Conservation (phyloP, 2,888 invertebrate species). For the Bombylius discolor region DNA sequence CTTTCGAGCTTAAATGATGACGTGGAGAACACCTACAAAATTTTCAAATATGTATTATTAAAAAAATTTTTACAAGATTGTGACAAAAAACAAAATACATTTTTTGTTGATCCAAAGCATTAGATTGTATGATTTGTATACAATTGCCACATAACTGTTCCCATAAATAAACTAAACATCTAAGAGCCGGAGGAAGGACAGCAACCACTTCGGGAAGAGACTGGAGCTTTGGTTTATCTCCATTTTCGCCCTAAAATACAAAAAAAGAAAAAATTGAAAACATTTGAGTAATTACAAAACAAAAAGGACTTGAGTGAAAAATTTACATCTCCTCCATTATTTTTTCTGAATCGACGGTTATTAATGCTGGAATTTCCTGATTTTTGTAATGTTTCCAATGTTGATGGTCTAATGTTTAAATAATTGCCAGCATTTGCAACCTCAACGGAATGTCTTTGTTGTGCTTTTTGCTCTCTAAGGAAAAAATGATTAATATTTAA, state of each 20-base stretch:
- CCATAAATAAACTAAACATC: slow-evolving; percentile 81
- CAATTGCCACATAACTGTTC: slow-evolving; percentile 64
- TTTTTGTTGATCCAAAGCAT: slow-evolving; percentile 29
- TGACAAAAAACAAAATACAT: slow-evolving; percentile 1
- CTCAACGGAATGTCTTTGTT: slow-evolving; percentile 80
- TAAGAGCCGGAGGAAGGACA: slow-evolving; percentile 74
- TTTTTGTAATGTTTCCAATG: slow-evolving; percentile 60
- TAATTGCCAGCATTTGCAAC: slow-evolving; percentile 61
- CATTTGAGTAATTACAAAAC: not conserved
- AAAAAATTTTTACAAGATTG: not conserved
- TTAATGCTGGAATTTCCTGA: slow-evolving; percentile 68
- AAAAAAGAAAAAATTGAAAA: not conserved
- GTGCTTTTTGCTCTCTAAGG: slow-evolving; percentile 44
- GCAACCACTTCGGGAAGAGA: slow-evolving; percentile 44
- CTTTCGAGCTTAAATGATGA: slow-evolving; percentile 12
- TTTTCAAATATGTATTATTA: not conserved
- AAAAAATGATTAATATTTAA: not conserved
- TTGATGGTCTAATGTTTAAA: slow-evolving; percentile 64
- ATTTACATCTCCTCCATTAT: slow-evolving; percentile 16
- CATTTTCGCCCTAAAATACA: slow-evolving; percentile 1
- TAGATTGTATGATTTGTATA: slow-evolving; percentile 44
- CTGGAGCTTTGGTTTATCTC: slow-evolving; percentile 28
- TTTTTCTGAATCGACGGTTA: slow-evolving; percentile 48
- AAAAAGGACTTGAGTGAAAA: not conserved
- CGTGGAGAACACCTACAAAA: slow-evolving; percentile 10